Evolutionary conservation across 2,888 invertebrate genomes (phyloP), one percentile per base, ranked within the genome.

Genomic region (Cenopis cana): DNA sequence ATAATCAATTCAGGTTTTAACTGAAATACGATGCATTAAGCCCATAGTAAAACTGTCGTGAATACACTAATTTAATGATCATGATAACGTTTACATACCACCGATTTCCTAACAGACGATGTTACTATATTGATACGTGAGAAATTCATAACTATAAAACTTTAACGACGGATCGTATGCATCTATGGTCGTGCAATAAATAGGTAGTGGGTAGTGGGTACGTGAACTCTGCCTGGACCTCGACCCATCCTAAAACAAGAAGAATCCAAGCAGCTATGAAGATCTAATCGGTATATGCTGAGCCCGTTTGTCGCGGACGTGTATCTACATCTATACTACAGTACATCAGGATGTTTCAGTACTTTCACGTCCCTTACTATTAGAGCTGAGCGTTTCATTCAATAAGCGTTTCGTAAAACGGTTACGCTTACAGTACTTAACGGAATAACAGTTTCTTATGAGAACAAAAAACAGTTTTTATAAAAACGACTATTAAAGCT

Each of bases 241-340:
- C 79, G 81, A 83, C 81, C 83, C 80, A 82, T 83, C 84, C 82
- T 80, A 79, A 81, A 83, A 84, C 85, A 85, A 85, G 86, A 84
- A 86, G 84, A 86, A 86, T 89, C 85, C 61, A 61, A 36, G 33
- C 29, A 72, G 76, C 79, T 82, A 84, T 85, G 83, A 77, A 76
- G 84, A 91, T 92, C 90, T 92, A 89, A 91, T 91, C 92, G 87
- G 76, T 72, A 72, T 84, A 90, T 91, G n/a, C 91, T 88, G 84
- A 76, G 85, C 86, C 87, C 84, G 88, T 89, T 89, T 83, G 82
- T 82, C 74, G 74, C 38, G 18, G 38, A 57, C 36, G 46, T 67
- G 55, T 41, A 18, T 52, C 20, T 41, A 49, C 38, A 14, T 14
- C 12, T 12, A 38, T 12, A 38, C 11, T 38, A 38, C 3, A 12